phyloP scores from a whole-genome alignment of 2,888 invertebrate species.

The Operophtera brumata region DNA sequence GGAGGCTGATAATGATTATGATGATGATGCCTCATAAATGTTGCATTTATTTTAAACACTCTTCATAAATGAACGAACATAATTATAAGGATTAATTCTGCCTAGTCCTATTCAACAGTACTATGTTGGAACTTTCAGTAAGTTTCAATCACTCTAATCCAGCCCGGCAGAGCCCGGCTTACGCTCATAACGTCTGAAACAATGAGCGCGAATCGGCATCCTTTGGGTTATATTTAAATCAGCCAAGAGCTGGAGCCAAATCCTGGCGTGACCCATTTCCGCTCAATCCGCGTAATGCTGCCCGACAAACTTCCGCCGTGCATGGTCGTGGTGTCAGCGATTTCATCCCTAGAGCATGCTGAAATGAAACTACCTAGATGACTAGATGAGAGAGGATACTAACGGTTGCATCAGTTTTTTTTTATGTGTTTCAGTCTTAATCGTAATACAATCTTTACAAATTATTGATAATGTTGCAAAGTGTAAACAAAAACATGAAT shows the following conservation, averaged over 20 bases:
- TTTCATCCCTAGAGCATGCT: no score
- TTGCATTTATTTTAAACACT: no score
- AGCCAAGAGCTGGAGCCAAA: slow-evolving; percentile 64
- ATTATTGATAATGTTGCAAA: no score
- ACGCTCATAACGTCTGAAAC: slow-evolving; percentile 13
- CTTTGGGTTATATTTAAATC: slow-evolving; percentile 71
- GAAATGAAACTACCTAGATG: no score
- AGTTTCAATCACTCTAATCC: slow-evolving; percentile 19
- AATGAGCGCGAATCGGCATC: slow-evolving; percentile 21
- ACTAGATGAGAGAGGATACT: no score
- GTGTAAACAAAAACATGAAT: no score
- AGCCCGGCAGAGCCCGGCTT: slow-evolving; percentile 4
- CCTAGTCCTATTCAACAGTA: not conserved
- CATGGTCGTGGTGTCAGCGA: slow-evolving; percentile 43
- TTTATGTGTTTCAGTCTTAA: no score
- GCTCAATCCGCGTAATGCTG: slow-evolving; percentile 69
- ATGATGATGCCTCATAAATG: no score
- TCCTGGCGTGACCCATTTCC: slow-evolving; percentile 77
- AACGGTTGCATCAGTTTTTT: no score
- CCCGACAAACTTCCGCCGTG: slow-evolving; percentile 51
- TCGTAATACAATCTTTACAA: no score
- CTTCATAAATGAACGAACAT: not conserved
- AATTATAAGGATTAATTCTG: not conserved
- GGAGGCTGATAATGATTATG: no score
- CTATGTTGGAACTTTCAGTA: not conserved